Conservation (phyloP, 2,797 vertebrate species). For the Selene dorsalis region DNA sequence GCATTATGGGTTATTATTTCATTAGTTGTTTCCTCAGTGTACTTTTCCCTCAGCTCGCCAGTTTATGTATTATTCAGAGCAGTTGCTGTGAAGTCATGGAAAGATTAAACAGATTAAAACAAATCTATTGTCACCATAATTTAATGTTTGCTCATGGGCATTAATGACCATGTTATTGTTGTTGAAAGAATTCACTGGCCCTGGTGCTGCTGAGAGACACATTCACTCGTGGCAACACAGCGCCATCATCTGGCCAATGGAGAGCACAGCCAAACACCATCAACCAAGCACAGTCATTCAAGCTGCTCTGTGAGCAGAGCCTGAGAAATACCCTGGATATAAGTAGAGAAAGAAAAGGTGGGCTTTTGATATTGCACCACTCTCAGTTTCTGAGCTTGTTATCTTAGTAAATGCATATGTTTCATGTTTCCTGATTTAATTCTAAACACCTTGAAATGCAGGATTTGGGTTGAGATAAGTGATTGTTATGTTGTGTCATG, state of each 20-base stretch:
- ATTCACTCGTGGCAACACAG: constrained; percentile 60
- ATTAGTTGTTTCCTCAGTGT: constrained; percentile 25
- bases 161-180: constrained; percentile 42
- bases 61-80: constrained; percentile 34
- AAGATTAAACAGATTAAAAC: constrained; percentile 57
- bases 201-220: constrained; percentile 28
- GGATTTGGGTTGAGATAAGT: neutral
- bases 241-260: constrained; percentile 73
- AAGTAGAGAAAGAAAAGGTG: neutral
- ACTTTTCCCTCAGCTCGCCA: neutral
- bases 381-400: neutral
- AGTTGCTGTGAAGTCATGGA: constrained; percentile 26
- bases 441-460: neutral
- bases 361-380: neutral
- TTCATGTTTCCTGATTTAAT: neutral
- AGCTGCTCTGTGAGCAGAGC: neutral
- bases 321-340: neutral
- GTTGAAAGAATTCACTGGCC: constrained; percentile 5
- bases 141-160: constrained; percentile 44
- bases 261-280: neutral
- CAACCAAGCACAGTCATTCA: neutral
- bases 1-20: constrained; percentile 9
- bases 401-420: neutral
- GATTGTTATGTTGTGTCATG: no score
- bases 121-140: constrained; percentile 51